These are phyloP conservation scores for Strigamia maritima DNA, from an alignment of 2,888 invertebrate species.

Conservation along the genomic window DNA sequence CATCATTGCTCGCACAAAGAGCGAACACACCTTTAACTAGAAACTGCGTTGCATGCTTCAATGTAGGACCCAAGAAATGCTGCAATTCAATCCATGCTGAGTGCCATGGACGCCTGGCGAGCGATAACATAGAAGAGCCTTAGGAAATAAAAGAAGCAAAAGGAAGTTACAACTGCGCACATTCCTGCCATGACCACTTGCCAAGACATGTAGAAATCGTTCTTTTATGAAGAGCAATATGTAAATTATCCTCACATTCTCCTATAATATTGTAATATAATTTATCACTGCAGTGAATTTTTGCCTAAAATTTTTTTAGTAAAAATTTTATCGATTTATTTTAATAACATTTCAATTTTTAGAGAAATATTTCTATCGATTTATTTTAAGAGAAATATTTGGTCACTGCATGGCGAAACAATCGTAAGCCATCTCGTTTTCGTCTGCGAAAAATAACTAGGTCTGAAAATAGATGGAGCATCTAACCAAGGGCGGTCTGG, in stretches of 20 bases:
- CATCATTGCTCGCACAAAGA: conserved; percentile 12
- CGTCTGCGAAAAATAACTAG: no score
- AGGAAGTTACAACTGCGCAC: conserved; percentile 31
- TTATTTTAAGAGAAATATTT: background rate
- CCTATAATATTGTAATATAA: background rate
- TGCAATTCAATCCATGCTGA: conserved; percentile 30
- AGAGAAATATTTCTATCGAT: background rate
- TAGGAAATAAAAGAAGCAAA: conserved; percentile 17
- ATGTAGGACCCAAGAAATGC: conserved; percentile 19
- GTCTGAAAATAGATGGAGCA: no score
- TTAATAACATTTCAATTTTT: background rate
- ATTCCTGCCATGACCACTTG: conserved; percentile 31
- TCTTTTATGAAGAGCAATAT: conserved; percentile 19
- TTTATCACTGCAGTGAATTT: background rate
- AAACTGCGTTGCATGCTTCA: background rate
- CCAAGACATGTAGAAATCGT: conserved; percentile 8
- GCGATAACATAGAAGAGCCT: conserved; percentile 30
- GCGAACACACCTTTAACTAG: conserved; percentile 28
- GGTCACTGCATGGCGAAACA: no score
- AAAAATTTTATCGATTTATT: background rate
- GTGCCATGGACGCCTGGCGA: conserved; percentile 27
- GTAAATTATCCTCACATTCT: background rate
- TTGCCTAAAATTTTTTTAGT: background rate
- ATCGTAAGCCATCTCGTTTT: no score
- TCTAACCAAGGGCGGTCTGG: no score